Conservation (phyloP, 1,140 invertebrate genomes). For the Frieseomelitta varia region DNA sequence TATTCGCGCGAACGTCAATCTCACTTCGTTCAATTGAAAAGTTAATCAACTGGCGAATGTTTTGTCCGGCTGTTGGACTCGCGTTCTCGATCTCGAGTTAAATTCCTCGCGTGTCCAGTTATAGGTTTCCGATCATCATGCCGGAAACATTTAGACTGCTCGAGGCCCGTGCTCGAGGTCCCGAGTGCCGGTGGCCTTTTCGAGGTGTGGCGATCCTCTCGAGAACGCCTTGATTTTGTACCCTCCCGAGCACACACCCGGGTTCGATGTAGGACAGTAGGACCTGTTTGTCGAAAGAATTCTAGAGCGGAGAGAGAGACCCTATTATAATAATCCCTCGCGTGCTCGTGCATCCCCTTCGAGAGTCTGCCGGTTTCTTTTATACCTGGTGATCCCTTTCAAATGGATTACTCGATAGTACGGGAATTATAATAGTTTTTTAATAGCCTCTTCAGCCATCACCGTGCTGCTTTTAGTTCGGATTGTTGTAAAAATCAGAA, state of each 20-base stretch:
- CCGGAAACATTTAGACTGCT: slow-evolving; percentile 11
- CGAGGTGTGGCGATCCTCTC: slow-evolving; percentile 31
- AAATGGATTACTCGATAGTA: neutral
- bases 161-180: too few species aligned
- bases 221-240: slow-evolving; percentile 39
- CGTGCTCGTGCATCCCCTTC: slow-evolving; percentile 51
- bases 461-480: neutral
- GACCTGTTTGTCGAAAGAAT: slow-evolving; percentile 69
- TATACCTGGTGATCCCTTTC: slow-evolving; percentile 48
- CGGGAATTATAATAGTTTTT: neutral
- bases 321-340: slow-evolving; percentile 67
- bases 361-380: neutral
- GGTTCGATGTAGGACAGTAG: slow-evolving; percentile 65
- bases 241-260: neutral
- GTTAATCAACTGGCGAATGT: neutral
- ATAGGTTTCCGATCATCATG: slow-evolving; percentile 6
- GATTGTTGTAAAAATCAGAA: neutral
- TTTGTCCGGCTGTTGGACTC: neutral
- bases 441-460: neutral
- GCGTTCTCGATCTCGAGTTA: neutral
- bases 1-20: neutral
- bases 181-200: slow-evolving; percentile 25
- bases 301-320: slow-evolving; percentile 53
- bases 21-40: neutral
- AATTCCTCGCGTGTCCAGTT: slow-evolving; percentile 10